Base-by-base conservation (phyloP, 2,797 vertebrate species). In the Typhlichthys eigenmanni region DNA sequence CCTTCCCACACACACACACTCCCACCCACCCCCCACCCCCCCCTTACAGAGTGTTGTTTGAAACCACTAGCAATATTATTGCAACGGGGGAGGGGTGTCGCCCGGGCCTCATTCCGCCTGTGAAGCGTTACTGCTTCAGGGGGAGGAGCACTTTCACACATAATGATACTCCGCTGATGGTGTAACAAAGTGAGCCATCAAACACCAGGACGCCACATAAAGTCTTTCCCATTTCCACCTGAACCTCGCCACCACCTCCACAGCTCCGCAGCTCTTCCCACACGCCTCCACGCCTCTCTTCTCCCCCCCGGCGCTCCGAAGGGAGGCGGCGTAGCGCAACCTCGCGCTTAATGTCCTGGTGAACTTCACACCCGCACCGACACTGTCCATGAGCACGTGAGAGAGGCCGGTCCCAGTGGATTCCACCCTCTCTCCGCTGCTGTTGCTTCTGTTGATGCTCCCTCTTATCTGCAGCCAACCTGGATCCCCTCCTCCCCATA, bases 111-210 rank as follows among this genome's bases (percentile, higher is more conserved):
- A 66, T 75, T 77, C 69, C 66, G 80, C 87, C 84, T 81, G 81
- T 78, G 81, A 81, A 84, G 64, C 68, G 13, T 62, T 68, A 32
- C 66, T 75, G 72, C 71, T 64, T 62, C 4, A 58, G 76, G 78
- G 79, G 81, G 82, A 78, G 81, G 80, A 69, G 74, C 76, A 74
- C 79, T 80, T 86, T 88, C 85, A 89, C 87, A 88, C 87, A 69
- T 51, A 83, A 64, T 84, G 90, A 89, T 91, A 92, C 90, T 89
- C 85, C 82, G 78, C 86, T 82, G 90, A 86, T 93, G 89, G 54
- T 86, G 89, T 92, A 90, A 91, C 93, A 91, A 90, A 90, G 90
- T 82, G 84, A 85, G 77, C 76, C 85, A 64, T 91, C 82, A 88
- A 90, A 89, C 91, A 84, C 87, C 88, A 88, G 90, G 91, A 89